Base-by-base conservation (phyloP, 2,113 vertebrate genomes). In the Chaetodon auriga region DNA sequence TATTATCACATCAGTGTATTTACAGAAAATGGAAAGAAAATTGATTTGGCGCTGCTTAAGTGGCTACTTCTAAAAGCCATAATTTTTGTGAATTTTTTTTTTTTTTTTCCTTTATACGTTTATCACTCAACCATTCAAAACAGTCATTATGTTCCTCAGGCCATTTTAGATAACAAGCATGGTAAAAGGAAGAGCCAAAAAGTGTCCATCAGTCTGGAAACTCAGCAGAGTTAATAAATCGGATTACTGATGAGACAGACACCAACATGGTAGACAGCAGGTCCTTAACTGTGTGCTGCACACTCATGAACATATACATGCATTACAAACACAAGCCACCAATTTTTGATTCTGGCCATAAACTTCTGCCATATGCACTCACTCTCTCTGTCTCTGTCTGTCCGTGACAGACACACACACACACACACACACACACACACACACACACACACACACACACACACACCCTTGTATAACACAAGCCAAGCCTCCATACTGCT, bases 401-500 rank as follows among this genome's bases (percentile, higher is more conserved):
- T n/a, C 58, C 3, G 30, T 30, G 30, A 30, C n/a, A n/a, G n/a
- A n/a, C n/a, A n/a, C n/a, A n/a, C n/a, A n/a, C n/a, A n/a, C n/a
- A n/a, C n/a, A n/a, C n/a, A 60, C 35, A 66, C 45, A 79, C 64
- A 64, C 73, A 72, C 46, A 30, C 46, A 74, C 65, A 73, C 60
- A 83, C 46, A 81, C 75, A 78, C 66, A 68, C 43, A 75, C 61
- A 81, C 65, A 68, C 68, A 71, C 38, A 23, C 43, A 66, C 16
- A 70, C 43, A 75, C 43, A 81, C 79, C 78, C 68, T 62, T 82
- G 45, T 79, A 80, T 60, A 80, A 54, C 51, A 6, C 57, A 55
- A 78, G 91, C 88, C 89, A 89, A 87, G 83, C 87, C 69, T 87
- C 88, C 72, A 75, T 87, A 80, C 86, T 61, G 75, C 66, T 89